phyloP scores from a whole-genome alignment of 2,888 invertebrate species.

The Noctua fimbriata region DNA sequence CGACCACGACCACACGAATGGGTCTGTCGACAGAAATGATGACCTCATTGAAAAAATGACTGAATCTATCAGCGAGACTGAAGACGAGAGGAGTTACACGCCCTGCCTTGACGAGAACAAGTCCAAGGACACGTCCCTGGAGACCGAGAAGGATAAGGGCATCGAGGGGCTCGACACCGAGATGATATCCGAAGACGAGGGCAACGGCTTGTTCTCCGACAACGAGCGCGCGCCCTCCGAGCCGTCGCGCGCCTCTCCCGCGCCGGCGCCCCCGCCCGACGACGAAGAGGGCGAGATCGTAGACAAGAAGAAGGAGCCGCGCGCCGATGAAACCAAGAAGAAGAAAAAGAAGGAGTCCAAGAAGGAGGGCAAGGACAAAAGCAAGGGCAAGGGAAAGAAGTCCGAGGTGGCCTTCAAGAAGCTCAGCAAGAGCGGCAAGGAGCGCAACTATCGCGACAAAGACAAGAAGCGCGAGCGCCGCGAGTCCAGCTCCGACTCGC shows the following conservation, averaged over 20 bases:
- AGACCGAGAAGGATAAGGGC: slow-evolving; percentile 82
- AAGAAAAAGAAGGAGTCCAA: slow-evolving; percentile 90
- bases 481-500: slow-evolving; percentile 68
- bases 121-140: slow-evolving; percentile 83
- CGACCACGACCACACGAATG: slow-evolving; percentile 23
- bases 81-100: slow-evolving; percentile 93
- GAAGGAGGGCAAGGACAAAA: slow-evolving; percentile 84
- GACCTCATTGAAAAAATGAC: slow-evolving; percentile 88
- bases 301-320: slow-evolving; percentile 80
- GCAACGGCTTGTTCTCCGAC: slow-evolving; percentile 92
- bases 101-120: slow-evolving; percentile 93
- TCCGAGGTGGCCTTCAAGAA: slow-evolving; percentile 93
- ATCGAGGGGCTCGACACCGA: slow-evolving; percentile 93
- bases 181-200: slow-evolving; percentile 94
- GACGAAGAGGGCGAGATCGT: slow-evolving; percentile 91
- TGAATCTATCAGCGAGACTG: slow-evolving; percentile 91
- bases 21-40: slow-evolving; percentile 56
- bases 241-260: slow-evolving; percentile 81
- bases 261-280: slow-evolving; percentile 74
- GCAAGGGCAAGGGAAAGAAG: slow-evolving; percentile 88
- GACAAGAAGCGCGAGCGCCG: slow-evolving; percentile 74
- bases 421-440: slow-evolving; percentile 91
- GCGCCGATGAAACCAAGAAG: slow-evolving; percentile 80
- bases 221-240: slow-evolving; percentile 85
- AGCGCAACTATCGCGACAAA: slow-evolving; percentile 92